phyloP scores from a whole-genome alignment of 1,140 invertebrate species.

The Drosophila nannoptera region DNA sequence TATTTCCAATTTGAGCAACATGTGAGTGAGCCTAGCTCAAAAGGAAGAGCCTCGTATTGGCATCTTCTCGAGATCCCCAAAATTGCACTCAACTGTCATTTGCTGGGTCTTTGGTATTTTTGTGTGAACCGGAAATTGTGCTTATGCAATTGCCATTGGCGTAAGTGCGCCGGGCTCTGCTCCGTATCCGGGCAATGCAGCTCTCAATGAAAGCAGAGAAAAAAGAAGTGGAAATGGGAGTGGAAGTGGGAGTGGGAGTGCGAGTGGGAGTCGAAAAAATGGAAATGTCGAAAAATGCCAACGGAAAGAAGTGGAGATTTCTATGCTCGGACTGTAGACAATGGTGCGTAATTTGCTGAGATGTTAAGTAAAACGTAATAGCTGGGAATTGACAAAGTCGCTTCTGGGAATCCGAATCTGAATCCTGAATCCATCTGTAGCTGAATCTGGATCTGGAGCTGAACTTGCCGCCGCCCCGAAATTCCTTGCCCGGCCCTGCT shows the following conservation, averaged over 20 bases:
- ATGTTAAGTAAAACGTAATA: conserved; percentile 71
- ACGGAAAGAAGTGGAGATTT: conserved; percentile 30
- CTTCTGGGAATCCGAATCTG: conserved; percentile 29
- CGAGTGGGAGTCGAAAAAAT: not conserved
- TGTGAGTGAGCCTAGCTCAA: not conserved
- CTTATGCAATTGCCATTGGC: conserved; percentile 57
- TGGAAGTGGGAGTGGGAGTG: too few relatives aligned
- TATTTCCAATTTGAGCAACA: too few relatives aligned
- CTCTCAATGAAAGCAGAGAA: conserved; percentile 31
- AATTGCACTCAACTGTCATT: not conserved
- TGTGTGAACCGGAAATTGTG: conserved; percentile 64
- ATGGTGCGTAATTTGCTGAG: conserved; percentile 69
- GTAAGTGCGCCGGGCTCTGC: conserved; percentile 38
- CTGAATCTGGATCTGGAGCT: conserved; percentile 8
- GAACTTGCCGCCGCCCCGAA: not conserved
- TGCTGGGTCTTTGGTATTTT: conserved; percentile 37
- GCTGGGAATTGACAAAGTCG: conserved; percentile 65
- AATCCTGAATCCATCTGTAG: conserved; percentile 2
- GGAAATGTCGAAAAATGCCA: conserved; percentile 18
- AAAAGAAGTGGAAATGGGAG: not conserved
- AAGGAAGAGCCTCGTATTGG: not conserved
- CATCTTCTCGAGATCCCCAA: not conserved
- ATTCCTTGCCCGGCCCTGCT: not conserved
- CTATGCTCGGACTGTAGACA: conserved; percentile 46
- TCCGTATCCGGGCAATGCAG: conserved; percentile 45